phyloP scores from a whole-genome alignment of 1,140 invertebrate species.

The Cardiocondyla obscurior region DNA sequence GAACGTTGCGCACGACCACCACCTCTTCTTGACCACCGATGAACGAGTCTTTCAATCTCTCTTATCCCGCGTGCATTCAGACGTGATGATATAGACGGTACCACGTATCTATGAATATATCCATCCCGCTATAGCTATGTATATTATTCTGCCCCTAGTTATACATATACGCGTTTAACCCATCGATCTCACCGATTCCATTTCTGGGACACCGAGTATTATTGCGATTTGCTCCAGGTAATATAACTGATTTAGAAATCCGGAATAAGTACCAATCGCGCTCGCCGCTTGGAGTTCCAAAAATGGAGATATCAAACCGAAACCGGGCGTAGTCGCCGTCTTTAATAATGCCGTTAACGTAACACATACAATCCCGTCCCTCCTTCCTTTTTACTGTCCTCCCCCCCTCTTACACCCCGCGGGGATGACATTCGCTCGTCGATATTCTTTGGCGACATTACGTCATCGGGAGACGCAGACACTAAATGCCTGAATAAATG shows the following conservation, averaged over 20 bases:
- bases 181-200: constrained; percentile 26
- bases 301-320: background rate
- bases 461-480: constrained; percentile 25
- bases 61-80: background rate
- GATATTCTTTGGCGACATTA: constrained; percentile 37
- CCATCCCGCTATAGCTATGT: background rate
- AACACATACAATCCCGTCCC: background rate
- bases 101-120: background rate
- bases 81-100: background rate
- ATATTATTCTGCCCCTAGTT: background rate
- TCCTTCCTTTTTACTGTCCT: background rate
- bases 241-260: constrained; percentile 1
- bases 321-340: background rate
- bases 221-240: background rate
- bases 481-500: constrained; percentile 50
- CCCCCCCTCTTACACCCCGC: background rate
- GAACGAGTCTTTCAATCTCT: background rate
- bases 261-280: constrained; percentile 7
- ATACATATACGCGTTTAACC: background rate
- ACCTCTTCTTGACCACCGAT: background rate
- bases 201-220: constrained; percentile 16
- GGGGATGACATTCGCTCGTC: constrained; percentile 23
- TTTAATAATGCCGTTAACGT: constrained; percentile 13
- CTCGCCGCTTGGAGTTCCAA: background rate
- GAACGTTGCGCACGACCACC: background rate